Evolutionary conservation across 53 echinoderm and acorn worm genomes (phyloP).

Genomic region (Echinometra lucunter): DNA sequence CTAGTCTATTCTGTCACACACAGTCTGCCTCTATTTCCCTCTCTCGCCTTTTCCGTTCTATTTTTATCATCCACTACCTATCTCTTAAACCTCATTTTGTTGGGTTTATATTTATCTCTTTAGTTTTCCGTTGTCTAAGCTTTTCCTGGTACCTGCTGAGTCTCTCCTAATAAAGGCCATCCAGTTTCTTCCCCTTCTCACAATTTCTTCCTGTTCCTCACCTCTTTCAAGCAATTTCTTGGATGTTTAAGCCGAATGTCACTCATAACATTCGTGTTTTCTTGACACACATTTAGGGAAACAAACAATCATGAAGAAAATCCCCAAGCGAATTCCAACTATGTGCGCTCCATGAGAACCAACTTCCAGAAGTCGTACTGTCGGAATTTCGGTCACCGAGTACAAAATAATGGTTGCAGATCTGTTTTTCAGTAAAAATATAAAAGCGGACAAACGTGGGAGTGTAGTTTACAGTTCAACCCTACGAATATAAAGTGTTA

Average conservation of each 20-base stretch:
- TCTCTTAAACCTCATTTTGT: neutral
- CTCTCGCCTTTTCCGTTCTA: neutral
- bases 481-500: neutral
- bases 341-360: conserved; percentile 54
- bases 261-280: conserved; percentile 62
- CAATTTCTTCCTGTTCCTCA: neutral
- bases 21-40: neutral
- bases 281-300: conserved; percentile 60
- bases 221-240: neutral
- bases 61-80: too few species aligned
- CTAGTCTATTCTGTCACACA: too few species aligned
- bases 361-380: conserved; percentile 8
- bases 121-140: neutral
- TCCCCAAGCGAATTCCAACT: conserved; percentile 59
- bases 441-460: conserved; percentile 15
- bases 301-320: conserved; percentile 52
- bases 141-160: neutral
- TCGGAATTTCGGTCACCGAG: conserved; percentile 34
- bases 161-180: neutral
- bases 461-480: conserved; percentile 21
- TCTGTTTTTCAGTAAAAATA: conserved; percentile 15
- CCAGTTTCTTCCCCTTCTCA: neutral
- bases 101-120: neutral
- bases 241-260: conserved; percentile 6
- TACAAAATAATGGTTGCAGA: conserved; percentile 22